Percentiles rank a stretch among this genome's conserved stretches.
Conservation (phyloP, 2,113 vertebrate species). For the Eolophus roseicapilla region DNA sequence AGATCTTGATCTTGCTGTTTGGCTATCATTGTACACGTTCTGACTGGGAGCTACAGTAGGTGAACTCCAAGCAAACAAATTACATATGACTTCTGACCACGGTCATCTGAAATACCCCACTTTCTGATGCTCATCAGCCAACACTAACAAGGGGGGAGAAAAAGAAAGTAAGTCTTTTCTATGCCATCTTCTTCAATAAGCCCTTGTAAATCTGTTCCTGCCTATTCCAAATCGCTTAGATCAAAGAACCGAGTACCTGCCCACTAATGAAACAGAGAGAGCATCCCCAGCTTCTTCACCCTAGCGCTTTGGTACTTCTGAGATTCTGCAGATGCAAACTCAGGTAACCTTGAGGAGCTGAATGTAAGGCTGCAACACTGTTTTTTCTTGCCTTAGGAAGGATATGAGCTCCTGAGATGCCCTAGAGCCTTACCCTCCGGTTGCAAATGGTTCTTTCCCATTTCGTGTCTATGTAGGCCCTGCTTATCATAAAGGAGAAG, state of each 20-base stretch:
- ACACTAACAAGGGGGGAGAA: not conserved
- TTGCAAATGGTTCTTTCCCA: not conserved
- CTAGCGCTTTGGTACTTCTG: not conserved
- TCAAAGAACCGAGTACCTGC: not conserved
- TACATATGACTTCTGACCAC: not conserved
- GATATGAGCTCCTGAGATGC: not conserved
- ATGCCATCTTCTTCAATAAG: not conserved
- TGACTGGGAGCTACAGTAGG: not conserved
- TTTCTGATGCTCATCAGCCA: not conserved
- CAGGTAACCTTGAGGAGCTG: not conserved
- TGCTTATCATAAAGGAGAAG: not conserved
- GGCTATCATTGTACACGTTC: not conserved
- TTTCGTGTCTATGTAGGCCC: not conserved
- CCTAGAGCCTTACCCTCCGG: not conserved
- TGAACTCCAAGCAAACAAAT: not conserved
- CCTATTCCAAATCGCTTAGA: not conserved
- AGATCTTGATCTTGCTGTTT: not conserved
- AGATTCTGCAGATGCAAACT: not conserved
- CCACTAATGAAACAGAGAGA: not conserved
- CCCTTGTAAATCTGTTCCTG: not conserved
- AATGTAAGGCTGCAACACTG: not conserved
- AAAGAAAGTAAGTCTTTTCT: not conserved
- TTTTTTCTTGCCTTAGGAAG: not conserved
- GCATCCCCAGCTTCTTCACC: not conserved
- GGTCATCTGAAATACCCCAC: not conserved